phyloP scores from a whole-genome alignment of 2,888 invertebrate genomes.

The Eristalinus aeneus region DNA sequence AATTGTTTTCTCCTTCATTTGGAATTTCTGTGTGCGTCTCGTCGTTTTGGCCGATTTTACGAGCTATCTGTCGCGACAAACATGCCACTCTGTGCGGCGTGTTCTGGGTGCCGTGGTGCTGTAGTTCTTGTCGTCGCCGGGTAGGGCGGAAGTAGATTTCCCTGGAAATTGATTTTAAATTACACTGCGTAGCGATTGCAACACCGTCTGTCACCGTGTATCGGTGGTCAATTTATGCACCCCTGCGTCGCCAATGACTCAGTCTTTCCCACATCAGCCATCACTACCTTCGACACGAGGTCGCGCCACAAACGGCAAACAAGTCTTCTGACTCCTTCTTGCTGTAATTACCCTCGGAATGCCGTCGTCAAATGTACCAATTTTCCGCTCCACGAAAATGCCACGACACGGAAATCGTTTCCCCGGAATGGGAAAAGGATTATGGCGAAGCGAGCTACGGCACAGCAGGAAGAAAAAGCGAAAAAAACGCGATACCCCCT shows the following conservation, averaged over 20 bases:
- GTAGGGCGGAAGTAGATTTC: conserved; percentile 49
- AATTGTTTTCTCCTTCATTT: conserved; percentile 58
- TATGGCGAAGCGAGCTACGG: neutral
- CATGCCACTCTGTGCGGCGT: neutral
- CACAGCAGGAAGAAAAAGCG: neutral
- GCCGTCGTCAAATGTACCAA: conserved; percentile 9
- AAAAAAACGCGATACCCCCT: neutral
- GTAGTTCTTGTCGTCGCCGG: neutral
- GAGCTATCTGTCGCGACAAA: conserved; percentile 47
- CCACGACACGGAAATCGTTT: conserved; percentile 11
- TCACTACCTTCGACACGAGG: neutral
- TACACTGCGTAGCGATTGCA: conserved; percentile 45
- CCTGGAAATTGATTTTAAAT: conserved; percentile 53
- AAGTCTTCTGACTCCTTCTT: neutral
- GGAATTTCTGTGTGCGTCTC: neutral
- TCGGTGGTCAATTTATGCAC: conserved; percentile 46
- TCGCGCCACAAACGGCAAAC: neutral
- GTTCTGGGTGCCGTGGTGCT: too few relatives aligned
- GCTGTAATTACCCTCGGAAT: conserved; percentile 18
- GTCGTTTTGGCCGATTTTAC: conserved; percentile 40
- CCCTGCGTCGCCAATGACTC: neutral
- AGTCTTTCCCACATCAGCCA: conserved; percentile 30
- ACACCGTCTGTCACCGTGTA: conserved; percentile 33
- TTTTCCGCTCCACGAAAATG: conserved; percentile 22
- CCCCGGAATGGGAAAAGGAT: conserved; percentile 1